A percentile compares a stretch with the other conserved stretches of the same genome.
Conservation (phyloP, 2,888 invertebrate species). For the Eugnorisma glareosa region DNA sequence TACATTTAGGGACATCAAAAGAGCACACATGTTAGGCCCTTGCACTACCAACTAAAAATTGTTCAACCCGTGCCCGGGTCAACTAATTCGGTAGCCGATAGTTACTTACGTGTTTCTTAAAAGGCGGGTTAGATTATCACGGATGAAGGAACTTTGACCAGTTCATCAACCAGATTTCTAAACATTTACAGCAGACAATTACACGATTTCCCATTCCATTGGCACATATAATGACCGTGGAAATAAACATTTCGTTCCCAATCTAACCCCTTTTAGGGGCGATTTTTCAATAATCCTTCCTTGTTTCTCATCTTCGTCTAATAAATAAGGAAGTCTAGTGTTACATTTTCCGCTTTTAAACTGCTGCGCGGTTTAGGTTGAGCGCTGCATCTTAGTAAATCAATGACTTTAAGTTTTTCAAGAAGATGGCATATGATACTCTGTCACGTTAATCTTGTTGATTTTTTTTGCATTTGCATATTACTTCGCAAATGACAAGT, state of each 20-base stretch:
- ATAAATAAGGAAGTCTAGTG: neutral
- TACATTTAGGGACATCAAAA: neutral
- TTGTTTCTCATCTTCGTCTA: neutral
- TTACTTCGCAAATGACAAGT: slow-evolving; percentile 18
- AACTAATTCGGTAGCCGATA: neutral
- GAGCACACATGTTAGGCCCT: neutral
- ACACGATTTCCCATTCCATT: too few relatives aligned
- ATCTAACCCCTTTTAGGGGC: neutral
- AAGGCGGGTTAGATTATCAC: neutral
- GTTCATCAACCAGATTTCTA: neutral
- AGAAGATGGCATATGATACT: neutral
- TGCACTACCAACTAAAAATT: slow-evolving; percentile 6
- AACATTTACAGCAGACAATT: neutral
- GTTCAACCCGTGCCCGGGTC: neutral
- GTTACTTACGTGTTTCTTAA: neutral
- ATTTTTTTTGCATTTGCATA: slow-evolving; percentile 2
- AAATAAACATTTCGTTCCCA: neutral
- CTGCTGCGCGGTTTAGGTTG: neutral
- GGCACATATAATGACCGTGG: neutral
- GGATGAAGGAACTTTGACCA: neutral
- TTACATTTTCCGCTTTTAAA: neutral
- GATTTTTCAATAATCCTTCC: neutral
- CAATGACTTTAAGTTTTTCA: neutral
- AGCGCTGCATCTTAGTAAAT: neutral
- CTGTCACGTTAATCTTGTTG: neutral